Percentiles rank a stretch among this genome's conserved stretches.
These are phyloP conservation scores for Anguilla anguilla DNA, from an alignment of 2,797 vertebrate species.

Conservation along the genomic window DNA sequence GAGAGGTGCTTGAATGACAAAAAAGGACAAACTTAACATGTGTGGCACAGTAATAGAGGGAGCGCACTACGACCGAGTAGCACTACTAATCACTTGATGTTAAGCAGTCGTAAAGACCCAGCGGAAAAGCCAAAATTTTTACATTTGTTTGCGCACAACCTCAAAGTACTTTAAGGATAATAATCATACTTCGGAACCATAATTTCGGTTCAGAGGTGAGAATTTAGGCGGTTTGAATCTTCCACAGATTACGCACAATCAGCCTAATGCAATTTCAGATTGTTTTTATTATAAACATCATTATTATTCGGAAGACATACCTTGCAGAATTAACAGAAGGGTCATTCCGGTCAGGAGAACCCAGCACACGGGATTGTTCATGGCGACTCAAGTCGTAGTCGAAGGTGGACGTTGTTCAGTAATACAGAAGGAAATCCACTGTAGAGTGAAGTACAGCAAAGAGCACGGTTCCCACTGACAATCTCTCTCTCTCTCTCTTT, in stretches of 20 bases:
- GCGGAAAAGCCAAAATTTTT: conserved; percentile 40
- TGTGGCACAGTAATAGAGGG: background rate
- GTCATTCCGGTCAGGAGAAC: conserved; percentile 71
- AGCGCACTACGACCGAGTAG: conserved; percentile 36
- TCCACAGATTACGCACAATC: background rate
- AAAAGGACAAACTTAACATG: conserved; percentile 4
- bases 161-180: conserved; percentile 4
- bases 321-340: conserved; percentile 77
- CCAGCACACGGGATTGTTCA: conserved; percentile 76
- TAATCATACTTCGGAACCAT: background rate
- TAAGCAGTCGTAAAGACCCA: conserved; percentile 48
- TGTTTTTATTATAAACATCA: background rate
- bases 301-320: conserved; percentile 50
- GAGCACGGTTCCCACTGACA: conserved; percentile 42
- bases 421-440: conserved; percentile 64
- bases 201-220: background rate
- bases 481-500: conserved; percentile 46
- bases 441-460: conserved; percentile 54
- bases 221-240: background rate
- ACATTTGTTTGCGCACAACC: background rate
- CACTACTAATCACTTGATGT: conserved; percentile 57
- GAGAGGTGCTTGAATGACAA: background rate
- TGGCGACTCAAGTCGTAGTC: conserved; percentile 48
- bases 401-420: conserved; percentile 27
- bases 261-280: background rate